Evolutionary conservation across 2,888 invertebrate species (phyloP), one percentile per base, ranked within the genome.

Genomic region (Drosophila helvetica): DNA sequence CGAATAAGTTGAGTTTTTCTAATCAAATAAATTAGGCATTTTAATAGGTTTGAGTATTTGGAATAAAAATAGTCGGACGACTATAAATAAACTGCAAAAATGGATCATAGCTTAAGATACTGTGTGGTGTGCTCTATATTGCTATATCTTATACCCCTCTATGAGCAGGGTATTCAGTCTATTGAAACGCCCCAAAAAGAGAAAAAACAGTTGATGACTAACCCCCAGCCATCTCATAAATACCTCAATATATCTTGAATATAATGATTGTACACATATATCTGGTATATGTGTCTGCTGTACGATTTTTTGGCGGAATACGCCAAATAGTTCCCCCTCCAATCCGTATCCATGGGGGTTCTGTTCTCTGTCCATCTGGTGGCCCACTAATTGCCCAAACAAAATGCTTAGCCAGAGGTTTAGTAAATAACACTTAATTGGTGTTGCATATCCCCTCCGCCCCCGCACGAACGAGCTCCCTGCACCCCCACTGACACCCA

Each of bases 21-120:
- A 74, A 72, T 70, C 65, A 57, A 72, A 81, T 81, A 81, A 81
- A 82, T 68, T 73, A 51, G 38, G 19, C 66, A 60, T 48, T 85
- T 81, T 81, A 85, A 58, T 75, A 65, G 66, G 57, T 56, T 46
- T 47, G 48, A 46, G 51, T 45, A 48, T 33, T 19, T 51, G 25
- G 15, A 18, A 30, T 50, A 58, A 55, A 54, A 43, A 71, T 75
- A 81, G 63, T 17, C 17, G 43, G 22, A 55, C 46, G 53, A 7
- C 38, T 25, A 51, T 47, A 85, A 78, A 81, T 69, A 75, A 62
- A 61, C 45, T 46, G 18, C 52, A 5, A 1, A 38, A 38, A 38
- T 38, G 10, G 19, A 9, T 5, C 15, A n/a, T 38, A 15, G 10
- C 33, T 8, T 0, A 2, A 5, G 6, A 4, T 38, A 22, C 53